Base-by-base conservation (phyloP, 35 echinoderm and acorn worm genomes). In the Diadema setosum region DNA sequence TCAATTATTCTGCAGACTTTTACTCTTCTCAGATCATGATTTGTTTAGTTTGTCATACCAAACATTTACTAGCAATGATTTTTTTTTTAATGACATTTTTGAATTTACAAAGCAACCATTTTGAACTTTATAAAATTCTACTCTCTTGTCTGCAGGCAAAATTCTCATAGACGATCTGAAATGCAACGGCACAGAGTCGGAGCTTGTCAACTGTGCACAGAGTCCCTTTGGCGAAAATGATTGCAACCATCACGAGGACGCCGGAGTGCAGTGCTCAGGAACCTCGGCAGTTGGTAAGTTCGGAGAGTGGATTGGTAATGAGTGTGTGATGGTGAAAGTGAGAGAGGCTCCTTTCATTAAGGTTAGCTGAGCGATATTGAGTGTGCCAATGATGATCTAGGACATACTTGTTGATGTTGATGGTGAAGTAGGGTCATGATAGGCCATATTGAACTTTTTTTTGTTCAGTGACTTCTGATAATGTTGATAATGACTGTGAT, bases 151-250 rank as follows among this genome's bases (percentile, higher is more conserved):
- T 3, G 1, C 42, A 95, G 93, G 88, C 46, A 26, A 67, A 37
- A 83, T 95, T 31, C 36, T 87, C 6, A 82, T 97, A 59, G 87
- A 93, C 76, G 40, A 92, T 59, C 31, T 97, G 16, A 35, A 36
- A 12, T 97, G 95, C 57, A 83, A 42, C 36, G 95, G 95, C 32
- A 84, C 57, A 23, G 95, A 97, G 59, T 60, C 25, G 34, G 95
- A 97, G 55, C 40, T 97, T 17, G 48, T 97, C n/a, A 87, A 97
- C 57, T 97, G 95, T 70, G n/a, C 23, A 40, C 95, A 97, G 75
- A 91, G 59, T 44, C 25, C 82, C 5, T 97, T 88, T 58, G 65
- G 81, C 31, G 75, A 97, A 5, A 97, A 97, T 49, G 29, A 90
- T 21, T 97, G 95, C 46, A 52, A 55, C 17, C 95, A 97, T 35